Evolutionary conservation across 2,113 vertebrate species (phyloP).

Genomic region (Centropus bengalensis): DNA sequence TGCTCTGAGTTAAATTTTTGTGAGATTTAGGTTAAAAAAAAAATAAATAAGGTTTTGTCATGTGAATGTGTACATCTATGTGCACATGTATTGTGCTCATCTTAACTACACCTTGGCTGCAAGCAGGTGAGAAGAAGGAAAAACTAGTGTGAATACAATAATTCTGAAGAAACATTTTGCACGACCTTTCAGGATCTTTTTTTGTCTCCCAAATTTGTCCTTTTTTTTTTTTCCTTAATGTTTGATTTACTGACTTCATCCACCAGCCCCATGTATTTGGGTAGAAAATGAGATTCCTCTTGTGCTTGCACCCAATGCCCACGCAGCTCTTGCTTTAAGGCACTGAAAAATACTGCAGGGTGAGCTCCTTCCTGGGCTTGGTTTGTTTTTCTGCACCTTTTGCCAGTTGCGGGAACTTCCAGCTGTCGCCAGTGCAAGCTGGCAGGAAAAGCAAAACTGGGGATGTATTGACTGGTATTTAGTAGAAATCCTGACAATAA

Average conservation of each 20-base stretch:
- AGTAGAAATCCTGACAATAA: neutral
- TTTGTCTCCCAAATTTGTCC: neutral
- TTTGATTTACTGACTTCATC: constrained; percentile 9
- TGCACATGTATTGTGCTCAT: neutral
- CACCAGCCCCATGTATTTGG: constrained; percentile 37
- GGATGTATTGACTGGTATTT: neutral
- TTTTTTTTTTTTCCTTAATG: neutral
- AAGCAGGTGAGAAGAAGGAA: neutral
- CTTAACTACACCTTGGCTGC: no score
- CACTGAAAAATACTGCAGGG: constrained; percentile 7
- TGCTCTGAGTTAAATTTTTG: neutral
- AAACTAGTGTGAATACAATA: neutral
- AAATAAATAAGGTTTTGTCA: neutral
- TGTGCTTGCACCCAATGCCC: constrained; percentile 31
- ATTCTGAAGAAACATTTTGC: neutral
- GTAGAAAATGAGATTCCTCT: constrained; percentile 56
- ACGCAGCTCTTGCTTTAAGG: constrained; percentile 7
- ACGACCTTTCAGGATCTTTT: neutral
- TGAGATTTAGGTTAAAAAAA: neutral
- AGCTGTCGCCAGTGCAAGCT: neutral
- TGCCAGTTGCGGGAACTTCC: constrained; percentile 40
- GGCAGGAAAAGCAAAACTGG: neutral
- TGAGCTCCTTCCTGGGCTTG: constrained; percentile 24
- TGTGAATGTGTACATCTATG: neutral
- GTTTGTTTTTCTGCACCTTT: constrained; percentile 34